Evolutionary conservation across 2,888 invertebrate species (phyloP), one percentile per base, ranked within the genome.

Genomic region (Pachydiplax longipennis): DNA sequence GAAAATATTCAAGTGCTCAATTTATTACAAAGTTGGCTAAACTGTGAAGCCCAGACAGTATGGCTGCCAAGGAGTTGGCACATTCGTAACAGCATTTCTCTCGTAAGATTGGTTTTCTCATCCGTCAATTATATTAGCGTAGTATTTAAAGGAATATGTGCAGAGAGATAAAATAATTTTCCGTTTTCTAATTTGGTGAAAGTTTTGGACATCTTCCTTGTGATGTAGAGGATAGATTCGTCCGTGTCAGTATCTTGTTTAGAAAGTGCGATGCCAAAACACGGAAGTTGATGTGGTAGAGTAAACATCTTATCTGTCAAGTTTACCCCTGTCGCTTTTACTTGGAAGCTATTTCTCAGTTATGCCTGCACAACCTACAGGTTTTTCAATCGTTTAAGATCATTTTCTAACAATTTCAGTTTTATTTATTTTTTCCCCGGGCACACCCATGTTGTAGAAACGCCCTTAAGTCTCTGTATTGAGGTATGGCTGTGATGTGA

Each of bases 191-290:
- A n/a, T 65, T n/a, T 37, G 61, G 22, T 61, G 87, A 31, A 61
- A 40, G 61, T 37, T 37, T 12, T 61, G 22, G 12, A 37, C 40
- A 25, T 61, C 37, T 87, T 22, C 61, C 61, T 22, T 37, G 22
- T 22, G 61, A 35, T 37, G 4, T 22, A 35, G 37, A 31, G 10
- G 22, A 37, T 87, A n/a, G 25, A 40, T 61, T 87, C 31, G 37
- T 22, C 65, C 25, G 37, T 65, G 87, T 87, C 87, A 58, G 58
- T 37, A 87, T 25, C 73, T 31, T 87, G 87, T 87, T 87, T 87
- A 87, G 87, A 87, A 87, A 87, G 87, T 87, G 87, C 87, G 87
- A 87, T 65, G 87, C 87, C 87, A 87, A 87, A 87, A 87, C 87
- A 87, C 87, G 87, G 87, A 87, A 87, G 87, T 87, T 65, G 87